A percentile compares a stretch with the other conserved stretches of the same genome.
Conservation (phyloP, 2,888 invertebrate species). For the Mayetiola destructor region DNA sequence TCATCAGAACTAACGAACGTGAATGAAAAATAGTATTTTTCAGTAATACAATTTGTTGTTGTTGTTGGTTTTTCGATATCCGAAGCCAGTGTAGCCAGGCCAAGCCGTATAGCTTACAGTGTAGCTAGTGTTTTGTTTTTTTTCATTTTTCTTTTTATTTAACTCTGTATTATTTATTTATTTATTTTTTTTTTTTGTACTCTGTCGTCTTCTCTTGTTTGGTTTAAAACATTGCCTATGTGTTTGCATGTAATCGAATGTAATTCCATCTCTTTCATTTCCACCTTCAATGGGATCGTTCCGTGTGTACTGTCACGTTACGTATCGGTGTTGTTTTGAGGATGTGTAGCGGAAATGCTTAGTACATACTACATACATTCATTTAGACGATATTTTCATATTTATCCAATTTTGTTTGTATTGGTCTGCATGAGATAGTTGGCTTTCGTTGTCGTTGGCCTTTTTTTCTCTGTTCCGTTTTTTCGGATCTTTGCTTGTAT, state of each 20-base stretch:
- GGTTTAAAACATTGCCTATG: no score
- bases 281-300: conserved; percentile 1
- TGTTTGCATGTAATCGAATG: no score
- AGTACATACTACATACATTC: not conserved
- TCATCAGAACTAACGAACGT: conserved; percentile 15
- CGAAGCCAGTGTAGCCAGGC: no score
- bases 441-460: not conserved
- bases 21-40: conserved; percentile 15
- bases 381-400: not conserved
- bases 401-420: not conserved
- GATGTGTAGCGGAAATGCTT: conserved; percentile 10
- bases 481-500: no score
- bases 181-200: not conserved
- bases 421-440: not conserved
- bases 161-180: not conserved
- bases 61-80: not conserved
- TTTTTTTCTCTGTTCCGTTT: conserved; percentile 1
- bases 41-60: conserved; percentile 7
- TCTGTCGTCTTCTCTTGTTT: no score
- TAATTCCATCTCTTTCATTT: not conserved
- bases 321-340: conserved; percentile 1
- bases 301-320: no score
- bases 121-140: not conserved
- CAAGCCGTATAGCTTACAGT: no score
- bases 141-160: not conserved